These are phyloP conservation scores for Rhamphomyia laevipes DNA, from an alignment of 2,888 invertebrate genomes.

Conservation along the genomic window DNA sequence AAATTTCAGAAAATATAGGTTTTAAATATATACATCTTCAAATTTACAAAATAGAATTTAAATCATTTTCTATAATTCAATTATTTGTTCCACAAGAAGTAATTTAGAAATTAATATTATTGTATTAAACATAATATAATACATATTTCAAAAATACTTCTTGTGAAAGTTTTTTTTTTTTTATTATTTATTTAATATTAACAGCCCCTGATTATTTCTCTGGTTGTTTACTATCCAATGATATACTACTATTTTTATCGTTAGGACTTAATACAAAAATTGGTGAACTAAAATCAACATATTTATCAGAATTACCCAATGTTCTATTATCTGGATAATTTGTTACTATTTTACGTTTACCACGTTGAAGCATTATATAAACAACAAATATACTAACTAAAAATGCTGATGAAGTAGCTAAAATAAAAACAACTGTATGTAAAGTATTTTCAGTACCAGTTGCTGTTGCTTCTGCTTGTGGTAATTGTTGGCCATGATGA, in stretches of 20 bases:
- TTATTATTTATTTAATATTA: not conserved
- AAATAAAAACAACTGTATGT: conserved; percentile 63
- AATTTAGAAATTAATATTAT: not conserved
- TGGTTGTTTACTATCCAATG: not conserved
- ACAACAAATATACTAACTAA: conserved; percentile 66
- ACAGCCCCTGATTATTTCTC: not conserved
- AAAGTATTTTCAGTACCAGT: conserved; percentile 41
- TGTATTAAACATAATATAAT: not conserved
- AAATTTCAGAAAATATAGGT: too few species aligned
- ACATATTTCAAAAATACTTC: not conserved
- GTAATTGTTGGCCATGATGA: conserved; percentile 33
- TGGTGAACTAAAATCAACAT: conserved; percentile 32
- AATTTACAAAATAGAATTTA: too few species aligned
- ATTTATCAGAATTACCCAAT: conserved; percentile 22
- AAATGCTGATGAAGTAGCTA: conserved; percentile 68
- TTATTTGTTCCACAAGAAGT: not conserved
- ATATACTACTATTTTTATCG: conserved; percentile 6
- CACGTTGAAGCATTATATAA: conserved; percentile 60
- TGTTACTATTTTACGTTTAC: conserved; percentile 33
- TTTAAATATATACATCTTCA: too few species aligned
- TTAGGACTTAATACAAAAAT: conserved; percentile 35
- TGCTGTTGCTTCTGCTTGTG: conserved; percentile 25
- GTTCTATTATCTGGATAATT: conserved; percentile 15
- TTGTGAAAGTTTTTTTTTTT: not conserved
- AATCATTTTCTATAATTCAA: too few species aligned